These are phyloP conservation scores for Cryptoprocta ferox DNA, from an alignment of 2,797 vertebrate genomes.

Conservation along the genomic window DNA sequence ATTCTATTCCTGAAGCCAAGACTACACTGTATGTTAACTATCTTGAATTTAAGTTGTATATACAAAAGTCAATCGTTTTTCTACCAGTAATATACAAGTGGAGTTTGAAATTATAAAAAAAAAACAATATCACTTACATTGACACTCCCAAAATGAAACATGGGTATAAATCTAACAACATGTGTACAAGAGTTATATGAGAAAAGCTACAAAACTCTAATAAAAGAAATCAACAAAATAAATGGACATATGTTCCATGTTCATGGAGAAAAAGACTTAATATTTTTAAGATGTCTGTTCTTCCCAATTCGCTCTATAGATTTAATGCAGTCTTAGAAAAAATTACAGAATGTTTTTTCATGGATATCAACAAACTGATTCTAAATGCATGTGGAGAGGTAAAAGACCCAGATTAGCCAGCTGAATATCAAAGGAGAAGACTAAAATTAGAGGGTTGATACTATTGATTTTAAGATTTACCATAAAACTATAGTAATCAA, in stretches of 20 bases:
- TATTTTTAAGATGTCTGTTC: neutral
- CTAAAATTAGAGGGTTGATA: neutral
- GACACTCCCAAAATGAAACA: neutral
- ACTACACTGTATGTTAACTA: no score
- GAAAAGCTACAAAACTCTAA: neutral
- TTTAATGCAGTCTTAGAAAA: neutral
- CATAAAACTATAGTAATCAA: neutral
- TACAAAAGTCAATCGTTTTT: neutral
- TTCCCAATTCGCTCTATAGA: neutral
- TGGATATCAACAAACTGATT: neutral
- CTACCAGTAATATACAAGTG: neutral
- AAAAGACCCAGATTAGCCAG: neutral
- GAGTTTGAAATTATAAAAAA: neutral
- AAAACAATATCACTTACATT: neutral
- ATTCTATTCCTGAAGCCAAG: no score
- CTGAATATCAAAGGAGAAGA: neutral
- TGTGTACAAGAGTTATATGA: neutral
- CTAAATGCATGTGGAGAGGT: neutral
- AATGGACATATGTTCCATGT: neutral
- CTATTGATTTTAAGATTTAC: neutral
- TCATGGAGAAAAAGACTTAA: neutral
- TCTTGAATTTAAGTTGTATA: no score
- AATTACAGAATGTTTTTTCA: neutral
- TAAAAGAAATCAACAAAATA: neutral
- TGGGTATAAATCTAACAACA: neutral